Evolutionary conservation across 35 echinoderm and acorn worm genomes (phyloP).

Genomic region (Stichopus chloronotus): DNA sequence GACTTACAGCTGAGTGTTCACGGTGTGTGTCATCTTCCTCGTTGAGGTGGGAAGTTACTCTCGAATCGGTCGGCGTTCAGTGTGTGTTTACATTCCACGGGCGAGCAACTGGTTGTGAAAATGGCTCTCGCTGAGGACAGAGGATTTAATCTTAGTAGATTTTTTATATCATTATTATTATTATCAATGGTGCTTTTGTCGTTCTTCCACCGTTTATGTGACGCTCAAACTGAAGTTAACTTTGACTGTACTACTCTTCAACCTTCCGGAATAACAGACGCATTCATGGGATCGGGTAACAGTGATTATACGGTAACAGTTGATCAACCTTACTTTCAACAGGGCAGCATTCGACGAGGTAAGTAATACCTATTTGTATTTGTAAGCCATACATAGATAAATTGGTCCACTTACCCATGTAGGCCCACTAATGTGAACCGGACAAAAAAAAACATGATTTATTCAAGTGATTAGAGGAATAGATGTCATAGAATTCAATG

Average conservation of each 20-base stretch:
- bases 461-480: too few relatives aligned
- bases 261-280: not conserved
- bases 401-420: too few relatives aligned
- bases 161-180: not conserved
- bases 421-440: too few relatives aligned
- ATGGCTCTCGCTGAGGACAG: not conserved
- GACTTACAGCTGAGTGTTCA: not conserved
- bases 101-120: conserved; percentile 20
- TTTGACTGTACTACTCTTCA: conserved; percentile 29
- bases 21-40: not conserved
- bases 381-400: too few relatives aligned
- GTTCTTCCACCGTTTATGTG: conserved; percentile 18
- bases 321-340: conserved; percentile 11
- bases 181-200: conserved; percentile 20
- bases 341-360: not conserved
- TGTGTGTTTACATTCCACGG: not conserved
- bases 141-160: not conserved
- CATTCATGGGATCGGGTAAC: not conserved
- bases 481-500: too few relatives aligned
- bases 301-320: conserved; percentile 2
- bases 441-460: too few relatives aligned
- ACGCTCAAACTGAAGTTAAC: not conserved
- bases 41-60: too few relatives aligned
- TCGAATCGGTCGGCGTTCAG: too few relatives aligned
- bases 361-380: not conserved